phyloP scores from a whole-genome alignment of 92 coral and sea anemone genomes.

The Actinostola sp. region DNA sequence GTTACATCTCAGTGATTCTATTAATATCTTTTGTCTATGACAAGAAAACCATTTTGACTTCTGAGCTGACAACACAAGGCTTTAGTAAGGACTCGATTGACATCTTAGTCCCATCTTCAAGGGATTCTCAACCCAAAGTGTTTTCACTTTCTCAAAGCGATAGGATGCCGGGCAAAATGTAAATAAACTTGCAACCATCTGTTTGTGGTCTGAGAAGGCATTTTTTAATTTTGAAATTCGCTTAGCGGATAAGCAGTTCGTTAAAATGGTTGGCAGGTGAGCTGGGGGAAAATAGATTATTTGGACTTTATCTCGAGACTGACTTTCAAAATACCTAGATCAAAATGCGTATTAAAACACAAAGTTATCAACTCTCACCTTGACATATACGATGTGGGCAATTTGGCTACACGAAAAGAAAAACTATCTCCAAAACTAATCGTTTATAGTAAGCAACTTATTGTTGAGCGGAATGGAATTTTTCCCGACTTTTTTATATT shows the following conservation, averaged over 20 bases:
- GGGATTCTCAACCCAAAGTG: conserved; percentile 18
- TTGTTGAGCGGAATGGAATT: no score
- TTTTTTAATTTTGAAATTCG: conserved; percentile 37
- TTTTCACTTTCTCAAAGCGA: conserved; percentile 31
- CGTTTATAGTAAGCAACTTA: no score
- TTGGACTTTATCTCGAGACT: conserved; percentile 7
- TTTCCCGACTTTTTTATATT: no score
- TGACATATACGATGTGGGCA: background rate
- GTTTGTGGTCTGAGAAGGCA: conserved; percentile 50
- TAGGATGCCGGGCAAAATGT: conserved; percentile 31
- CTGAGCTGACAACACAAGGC: conserved; percentile 11
- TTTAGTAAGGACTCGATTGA: conserved; percentile 22
- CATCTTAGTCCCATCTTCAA: conserved; percentile 18
- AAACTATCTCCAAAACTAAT: background rate
- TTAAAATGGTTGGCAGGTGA: conserved; percentile 31
- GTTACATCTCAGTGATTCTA: conserved; percentile 21
- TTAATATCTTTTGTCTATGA: conserved; percentile 39
- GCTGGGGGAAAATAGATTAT: conserved; percentile 6
- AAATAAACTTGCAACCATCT: conserved; percentile 50
- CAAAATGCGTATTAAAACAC: background rate
- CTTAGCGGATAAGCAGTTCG: conserved; percentile 32
- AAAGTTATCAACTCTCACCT: conserved; percentile 9
- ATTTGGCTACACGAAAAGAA: background rate
- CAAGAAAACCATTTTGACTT: conserved; percentile 44
- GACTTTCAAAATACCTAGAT: conserved; percentile 4